Base-by-base conservation (phyloP, 2,113 vertebrate genomes). In the Aspiorhynchus laticeps region DNA sequence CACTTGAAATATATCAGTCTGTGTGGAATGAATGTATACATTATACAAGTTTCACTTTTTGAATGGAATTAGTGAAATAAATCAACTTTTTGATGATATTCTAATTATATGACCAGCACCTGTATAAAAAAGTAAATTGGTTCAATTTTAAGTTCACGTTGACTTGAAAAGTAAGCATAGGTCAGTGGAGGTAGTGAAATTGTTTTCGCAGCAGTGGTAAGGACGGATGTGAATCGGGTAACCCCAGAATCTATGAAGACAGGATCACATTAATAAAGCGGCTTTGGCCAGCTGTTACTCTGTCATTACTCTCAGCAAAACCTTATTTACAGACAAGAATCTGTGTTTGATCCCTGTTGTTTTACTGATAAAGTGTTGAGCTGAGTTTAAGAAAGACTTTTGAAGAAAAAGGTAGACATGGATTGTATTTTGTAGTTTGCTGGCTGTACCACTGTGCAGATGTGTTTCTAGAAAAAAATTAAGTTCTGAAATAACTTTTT, bases 221-320 rank as follows among this genome's bases (percentile, higher is more conserved):
- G 21, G 83, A 85, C 33, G 36, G 69, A 86, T 36, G 67, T 4
- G 75, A 87, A 43, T 83, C 53, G 24, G 82, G 41, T 86, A 71
- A 83, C 74, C 43, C 83, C 14, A 26, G 51, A 43, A 33, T 71
- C 28, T 51, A 46, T 79, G 65, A 46, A 53, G 3, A 67, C 43
- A 78, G 65, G 31, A 80, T 84, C 83, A 36, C 43, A 61, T 63
- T 51, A 76, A 61, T 59, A 81, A 71, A 86, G 71, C 31, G 80
- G 17, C 38, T 85, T 85, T 81, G 77, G 77, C 84, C 80, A 65
- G 65, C 53, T 63, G 6, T 59, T 46, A 10, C 9, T 56, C 31
- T 9, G 31, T 80, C 67, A 31, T 63, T 76, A 81, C 73, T 69
- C 73, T 85, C 67, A 19, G 51, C 33, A 31, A 85, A 87, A 71